Conservation (phyloP, 2,113 vertebrate species). For the Microcebus ravelobensis region DNA sequence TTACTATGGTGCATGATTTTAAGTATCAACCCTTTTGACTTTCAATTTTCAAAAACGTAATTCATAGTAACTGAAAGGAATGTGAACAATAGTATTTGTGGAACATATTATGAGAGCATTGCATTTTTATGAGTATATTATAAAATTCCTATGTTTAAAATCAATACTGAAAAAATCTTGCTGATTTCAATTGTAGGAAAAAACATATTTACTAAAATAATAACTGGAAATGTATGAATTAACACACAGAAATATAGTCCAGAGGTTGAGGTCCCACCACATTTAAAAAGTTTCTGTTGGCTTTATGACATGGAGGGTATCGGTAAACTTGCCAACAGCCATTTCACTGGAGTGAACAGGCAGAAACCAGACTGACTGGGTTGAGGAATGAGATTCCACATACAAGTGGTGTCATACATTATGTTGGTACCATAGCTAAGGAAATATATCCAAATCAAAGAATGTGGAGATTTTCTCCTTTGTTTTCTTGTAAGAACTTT, state of each 20-base stretch:
- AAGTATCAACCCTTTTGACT: not conserved
- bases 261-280: not conserved
- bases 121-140: not conserved
- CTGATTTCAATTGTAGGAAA: not conserved
- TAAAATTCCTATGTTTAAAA: conserved; percentile 6
- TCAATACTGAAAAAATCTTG: not conserved
- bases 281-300: not conserved
- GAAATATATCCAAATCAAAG: too few species aligned
- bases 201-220: not conserved
- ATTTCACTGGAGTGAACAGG: not conserved
- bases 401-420: not conserved
- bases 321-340: not conserved
- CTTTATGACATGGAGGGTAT: not conserved
- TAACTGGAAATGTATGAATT: not conserved
- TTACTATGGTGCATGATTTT: conserved; percentile 27
- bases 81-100: not conserved
- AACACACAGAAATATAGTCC: not conserved
- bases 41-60: conserved; percentile 50
- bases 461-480: too few species aligned
- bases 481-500: too few species aligned
- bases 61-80: conserved; percentile 14
- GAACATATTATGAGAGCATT: not conserved
- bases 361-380: not conserved
- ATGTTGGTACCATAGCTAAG: too few species aligned
- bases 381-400: not conserved